Percentiles rank a stretch among this genome's conserved stretches.
Evolutionary conservation across 2,113 vertebrate species (phyloP).

Genomic region (Pelecanoides urinatrix): DNA sequence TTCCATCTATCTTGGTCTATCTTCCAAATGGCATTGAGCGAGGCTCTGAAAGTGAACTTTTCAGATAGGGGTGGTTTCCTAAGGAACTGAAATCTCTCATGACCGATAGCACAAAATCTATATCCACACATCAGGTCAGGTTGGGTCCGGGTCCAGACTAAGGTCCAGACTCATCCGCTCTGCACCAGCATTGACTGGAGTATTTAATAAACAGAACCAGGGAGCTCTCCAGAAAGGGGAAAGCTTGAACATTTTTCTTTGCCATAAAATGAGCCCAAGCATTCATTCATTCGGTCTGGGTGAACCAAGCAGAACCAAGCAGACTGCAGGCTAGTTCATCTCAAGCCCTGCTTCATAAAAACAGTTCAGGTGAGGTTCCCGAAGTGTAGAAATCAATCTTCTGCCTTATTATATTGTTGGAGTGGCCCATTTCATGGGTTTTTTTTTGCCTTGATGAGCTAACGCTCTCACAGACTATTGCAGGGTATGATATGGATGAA

Average conservation of each 20-base stretch:
- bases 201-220: neutral
- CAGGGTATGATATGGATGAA: rapidly evolving
- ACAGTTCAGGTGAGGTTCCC: neutral
- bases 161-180: neutral
- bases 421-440: neutral
- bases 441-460: neutral
- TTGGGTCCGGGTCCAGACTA: neutral
- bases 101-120: neutral
- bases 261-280: neutral
- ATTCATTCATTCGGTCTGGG: neutral
- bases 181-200: neutral
- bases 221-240: neutral
- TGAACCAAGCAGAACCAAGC: neutral
- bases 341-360: rapidly evolving
- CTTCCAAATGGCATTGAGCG: neutral
- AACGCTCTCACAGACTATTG: neutral
- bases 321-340: neutral
- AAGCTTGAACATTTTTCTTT: neutral
- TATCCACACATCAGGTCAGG: neutral
- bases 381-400: neutral
- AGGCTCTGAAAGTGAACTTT: neutral
- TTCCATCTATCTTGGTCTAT: neutral
- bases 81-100: neutral
- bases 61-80: rapidly evolving
- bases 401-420: neutral